phyloP scores from a whole-genome alignment of 1,140 invertebrate species.

The Drosophila orosa region DNA sequence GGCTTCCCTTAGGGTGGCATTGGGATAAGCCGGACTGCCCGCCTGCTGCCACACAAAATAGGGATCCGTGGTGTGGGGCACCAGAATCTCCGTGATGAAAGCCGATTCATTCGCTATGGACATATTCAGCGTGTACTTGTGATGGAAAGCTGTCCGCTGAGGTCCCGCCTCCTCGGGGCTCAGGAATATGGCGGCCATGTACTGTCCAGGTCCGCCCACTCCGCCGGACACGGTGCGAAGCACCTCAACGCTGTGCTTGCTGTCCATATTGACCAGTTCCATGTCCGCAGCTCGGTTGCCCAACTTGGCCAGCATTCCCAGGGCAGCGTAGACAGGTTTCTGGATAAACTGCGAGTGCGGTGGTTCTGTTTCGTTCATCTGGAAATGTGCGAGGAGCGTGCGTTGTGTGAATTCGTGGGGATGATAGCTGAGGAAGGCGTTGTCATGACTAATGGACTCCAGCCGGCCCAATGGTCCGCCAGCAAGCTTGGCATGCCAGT shows the following conservation, averaged over 20 bases:
- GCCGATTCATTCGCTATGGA: slow-evolving; percentile 75
- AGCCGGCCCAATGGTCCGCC: slow-evolving; percentile 59
- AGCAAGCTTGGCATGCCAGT: slow-evolving; percentile 78
- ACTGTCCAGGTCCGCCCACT: slow-evolving; percentile 44
- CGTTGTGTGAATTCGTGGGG: slow-evolving; percentile 85
- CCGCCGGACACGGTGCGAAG: slow-evolving; percentile 61
- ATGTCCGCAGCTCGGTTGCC: slow-evolving; percentile 69
- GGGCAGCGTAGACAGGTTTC: slow-evolving; percentile 85
- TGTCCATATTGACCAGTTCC: slow-evolving; percentile 72
- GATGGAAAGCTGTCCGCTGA: slow-evolving; percentile 57
- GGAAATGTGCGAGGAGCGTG: slow-evolving; percentile 85
- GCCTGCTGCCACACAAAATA: slow-evolving; percentile 63
- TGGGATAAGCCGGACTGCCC: slow-evolving; percentile 69
- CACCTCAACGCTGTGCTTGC: slow-evolving; percentile 66
- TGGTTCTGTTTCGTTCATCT: slow-evolving; percentile 85
- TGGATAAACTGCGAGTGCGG: slow-evolving; percentile 85
- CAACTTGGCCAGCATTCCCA: slow-evolving; percentile 84
- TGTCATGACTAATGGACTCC: slow-evolving; percentile 85
- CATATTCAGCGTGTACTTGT: slow-evolving; percentile 72
- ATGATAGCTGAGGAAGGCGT: slow-evolving; percentile 85
- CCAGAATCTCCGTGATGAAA: slow-evolving; percentile 82
- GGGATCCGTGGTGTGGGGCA: slow-evolving; percentile 78
- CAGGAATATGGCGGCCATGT: slow-evolving; percentile 72
- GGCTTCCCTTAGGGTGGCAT: slow-evolving; percentile 59
- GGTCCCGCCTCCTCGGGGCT: slow-evolving; percentile 71